Percentiles rank a stretch among this genome's conserved stretches.
phyloP scores from a whole-genome alignment of 2,797 vertebrate genomes.

The Channallabes apus region DNA sequence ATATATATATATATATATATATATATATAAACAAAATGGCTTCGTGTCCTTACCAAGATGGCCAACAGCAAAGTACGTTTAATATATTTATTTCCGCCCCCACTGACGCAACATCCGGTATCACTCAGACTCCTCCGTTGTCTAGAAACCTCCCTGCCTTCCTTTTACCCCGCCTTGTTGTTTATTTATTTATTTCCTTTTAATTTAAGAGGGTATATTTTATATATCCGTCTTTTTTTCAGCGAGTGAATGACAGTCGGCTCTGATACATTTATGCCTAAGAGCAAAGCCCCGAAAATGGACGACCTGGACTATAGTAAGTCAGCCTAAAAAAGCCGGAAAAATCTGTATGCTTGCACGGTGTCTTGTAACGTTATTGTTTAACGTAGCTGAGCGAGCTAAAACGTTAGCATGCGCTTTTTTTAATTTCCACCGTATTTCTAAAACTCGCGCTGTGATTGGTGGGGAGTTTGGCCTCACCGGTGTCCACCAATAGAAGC shows the following conservation, averaged over 20 bases:
- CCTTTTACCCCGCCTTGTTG: constrained; percentile 62
- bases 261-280: constrained; percentile 84
- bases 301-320: constrained; percentile 86
- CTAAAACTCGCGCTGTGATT: not conserved
- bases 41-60: constrained; percentile 57
- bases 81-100: too few relatives aligned
- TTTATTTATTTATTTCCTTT: constrained; percentile 65
- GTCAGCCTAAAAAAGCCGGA: constrained; percentile 50
- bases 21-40: constrained; percentile 11
- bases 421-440: not conserved
- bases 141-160: constrained; percentile 78
- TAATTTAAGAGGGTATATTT: constrained; percentile 74
- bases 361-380: constrained; percentile 17
- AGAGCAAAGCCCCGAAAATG: constrained; percentile 86
- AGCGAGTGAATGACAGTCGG: constrained; percentile 82
- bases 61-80: not conserved
- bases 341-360: not conserved
- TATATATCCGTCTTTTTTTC: constrained; percentile 76
- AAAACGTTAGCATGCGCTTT: constrained; percentile 28
- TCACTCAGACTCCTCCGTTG: constrained; percentile 72
- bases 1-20: too few relatives aligned
- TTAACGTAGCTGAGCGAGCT: not conserved
- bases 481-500: not conserved
- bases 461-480: not conserved
- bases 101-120: constrained; percentile 65